These are phyloP conservation scores for Oreotragus oreotragus DNA, from an alignment of 2,113 vertebrate species.

Conservation along the genomic window DNA sequence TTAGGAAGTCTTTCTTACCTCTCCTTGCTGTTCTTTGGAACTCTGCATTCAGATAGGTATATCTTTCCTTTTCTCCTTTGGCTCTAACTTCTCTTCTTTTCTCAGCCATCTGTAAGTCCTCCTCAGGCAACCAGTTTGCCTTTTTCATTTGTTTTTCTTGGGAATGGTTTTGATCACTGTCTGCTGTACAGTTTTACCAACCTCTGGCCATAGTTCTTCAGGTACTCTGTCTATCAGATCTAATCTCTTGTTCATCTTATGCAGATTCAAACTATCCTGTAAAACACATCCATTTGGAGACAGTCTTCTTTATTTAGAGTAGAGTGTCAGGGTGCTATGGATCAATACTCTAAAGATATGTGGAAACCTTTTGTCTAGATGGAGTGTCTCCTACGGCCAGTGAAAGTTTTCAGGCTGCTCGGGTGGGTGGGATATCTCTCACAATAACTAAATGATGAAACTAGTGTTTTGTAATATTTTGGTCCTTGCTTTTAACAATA, in stretches of 20 bases:
- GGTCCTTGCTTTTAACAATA: neutral
- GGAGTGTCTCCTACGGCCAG: neutral
- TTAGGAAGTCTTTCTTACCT: neutral
- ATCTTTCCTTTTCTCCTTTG: neutral
- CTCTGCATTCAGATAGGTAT: neutral
- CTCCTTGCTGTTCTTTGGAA: neutral
- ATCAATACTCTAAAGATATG: neutral
- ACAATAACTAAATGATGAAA: neutral
- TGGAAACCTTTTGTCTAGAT: neutral
- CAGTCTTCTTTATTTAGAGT: neutral
- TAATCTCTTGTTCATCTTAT: neutral
- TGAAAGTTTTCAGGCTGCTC: neutral
- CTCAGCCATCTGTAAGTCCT: neutral
- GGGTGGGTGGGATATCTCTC: neutral
- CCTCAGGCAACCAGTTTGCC: neutral
- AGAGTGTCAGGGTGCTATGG: neutral
- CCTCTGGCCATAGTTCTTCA: neutral
- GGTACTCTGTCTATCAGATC: neutral
- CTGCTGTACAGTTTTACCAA: neutral
- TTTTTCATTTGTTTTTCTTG: neutral
- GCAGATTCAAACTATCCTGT: neutral
- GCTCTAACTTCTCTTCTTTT: neutral
- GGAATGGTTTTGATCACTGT: neutral
- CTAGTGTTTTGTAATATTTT: neutral
- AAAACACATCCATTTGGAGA: neutral